Evolutionary conservation across 2,888 invertebrate species (phyloP), one percentile per base, ranked within the genome.

Genomic region (Meteorus cinctellus): DNA sequence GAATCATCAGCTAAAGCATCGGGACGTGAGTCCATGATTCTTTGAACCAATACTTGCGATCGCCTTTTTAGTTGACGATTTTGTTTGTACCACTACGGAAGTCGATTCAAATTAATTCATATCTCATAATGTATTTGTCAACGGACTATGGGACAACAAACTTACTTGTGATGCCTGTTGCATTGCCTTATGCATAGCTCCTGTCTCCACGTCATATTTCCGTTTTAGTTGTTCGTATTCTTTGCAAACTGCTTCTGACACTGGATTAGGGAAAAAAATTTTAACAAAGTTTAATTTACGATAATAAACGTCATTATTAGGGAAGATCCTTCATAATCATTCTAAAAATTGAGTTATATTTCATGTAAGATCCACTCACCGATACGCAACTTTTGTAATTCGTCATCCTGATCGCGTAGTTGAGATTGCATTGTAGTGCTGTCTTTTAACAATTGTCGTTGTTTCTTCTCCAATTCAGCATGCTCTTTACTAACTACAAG

Each of bases 171-270:
- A 87, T 29, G 94, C 94, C 77, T 94, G 94, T 78, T 93, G 93
- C 91, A 94, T 92, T 69, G 94, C 94, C 90, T 94, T 94, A 81
- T 94, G 93, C 94, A 94, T 94, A 68, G 94, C 94, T 3, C 92
- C 93, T 0, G 94, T 92, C 85, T 95, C 95, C 51, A 94, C 92
- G 81, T 95, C 94, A 87, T 94, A 94, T 89, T 94, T 93, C 86
- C 93, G 93, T 87, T 93, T 93, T 45, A 95, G 90, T 86, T 93
- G 93, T 87, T 95, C 94, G 89, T 95, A 95, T 87, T 95, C 95
- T 77, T 92, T 92, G 89, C 94, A 95, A 55, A 93, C 90, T 81
- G 93, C 93, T 90, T 95, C 94, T 10, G 95, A 95, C 66, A 94
- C 95, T 86, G 89, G 88, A 72, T 75, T 45, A 79, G 79, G 73